Conservation (phyloP, 2,113 vertebrate genomes). For the Corydoras sp. region DNA sequence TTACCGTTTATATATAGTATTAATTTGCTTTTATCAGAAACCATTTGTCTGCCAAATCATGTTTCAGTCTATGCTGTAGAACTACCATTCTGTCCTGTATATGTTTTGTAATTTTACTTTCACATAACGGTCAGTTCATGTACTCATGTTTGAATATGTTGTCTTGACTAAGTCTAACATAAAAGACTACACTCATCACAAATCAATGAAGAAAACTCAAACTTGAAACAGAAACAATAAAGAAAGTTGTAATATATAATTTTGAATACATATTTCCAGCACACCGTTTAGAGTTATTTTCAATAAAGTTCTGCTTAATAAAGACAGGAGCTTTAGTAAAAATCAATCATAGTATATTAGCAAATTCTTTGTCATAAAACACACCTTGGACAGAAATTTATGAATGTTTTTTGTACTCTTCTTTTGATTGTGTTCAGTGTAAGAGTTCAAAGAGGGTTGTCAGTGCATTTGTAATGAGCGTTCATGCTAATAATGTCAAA, state of each 20-base stretch:
- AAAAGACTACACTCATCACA: no score
- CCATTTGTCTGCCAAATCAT: no score
- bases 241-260: no score
- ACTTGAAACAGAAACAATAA: no score
- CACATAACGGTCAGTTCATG: constrained; percentile 20
- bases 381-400: constrained; percentile 16
- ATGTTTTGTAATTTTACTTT: not conserved
- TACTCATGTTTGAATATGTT: constrained; percentile 21
- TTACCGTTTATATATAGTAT: no score
- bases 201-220: no score
- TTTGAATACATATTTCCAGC: no score
- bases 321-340: no score
- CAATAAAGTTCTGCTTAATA: no score
- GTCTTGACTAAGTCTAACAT: not conserved
- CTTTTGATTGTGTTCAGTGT: constrained; percentile 54
- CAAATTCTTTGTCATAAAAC: constrained; percentile 12
- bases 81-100: not conserved
- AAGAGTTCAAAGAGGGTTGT: constrained; percentile 65
- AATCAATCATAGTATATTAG: constrained; percentile 8
- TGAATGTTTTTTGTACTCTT: constrained; percentile 4
- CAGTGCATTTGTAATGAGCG: constrained; percentile 59
- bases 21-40: no score
- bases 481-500: constrained; percentile 62
- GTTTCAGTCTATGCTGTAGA: not conserved
- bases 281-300: no score